Conservation (phyloP, 2,888 invertebrate species). For the Hypselothyrea guttata region DNA sequence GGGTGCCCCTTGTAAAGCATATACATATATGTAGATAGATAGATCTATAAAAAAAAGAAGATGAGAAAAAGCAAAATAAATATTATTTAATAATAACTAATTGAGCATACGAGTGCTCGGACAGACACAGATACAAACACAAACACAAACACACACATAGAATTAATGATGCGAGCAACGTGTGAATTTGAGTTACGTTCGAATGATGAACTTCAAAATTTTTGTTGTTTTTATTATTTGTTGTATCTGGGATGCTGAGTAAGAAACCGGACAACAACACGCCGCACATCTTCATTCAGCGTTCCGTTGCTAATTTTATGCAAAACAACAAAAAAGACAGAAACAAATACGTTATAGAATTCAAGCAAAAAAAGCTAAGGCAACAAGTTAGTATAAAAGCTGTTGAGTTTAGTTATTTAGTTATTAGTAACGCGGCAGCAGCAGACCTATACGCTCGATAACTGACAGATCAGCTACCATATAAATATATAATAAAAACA, state of each 20-base stretch:
- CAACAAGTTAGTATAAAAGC: constrained; percentile 70
- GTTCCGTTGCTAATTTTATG: constrained; percentile 58
- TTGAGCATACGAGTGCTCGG: constrained; percentile 51
- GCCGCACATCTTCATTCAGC: constrained; percentile 71
- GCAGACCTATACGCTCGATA: constrained; percentile 43
- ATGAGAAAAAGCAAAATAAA: constrained; percentile 36
- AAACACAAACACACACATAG: constrained; percentile 33
- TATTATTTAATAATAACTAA: constrained; percentile 75
- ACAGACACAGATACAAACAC: constrained; percentile 10
- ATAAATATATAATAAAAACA: constrained; percentile 10
- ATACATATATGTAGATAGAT: constrained; percentile 25
- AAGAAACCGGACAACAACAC: constrained; percentile 72
- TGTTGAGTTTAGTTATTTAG: constrained; percentile 44
- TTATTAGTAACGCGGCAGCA: constrained; percentile 60
- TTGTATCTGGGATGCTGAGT: constrained; percentile 50
- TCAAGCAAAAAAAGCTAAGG: too few species aligned
- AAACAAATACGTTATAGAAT: constrained; percentile 24
- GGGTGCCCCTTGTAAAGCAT: constrained; percentile 39
- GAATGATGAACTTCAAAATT: constrained; percentile 65
- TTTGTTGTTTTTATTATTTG: constrained; percentile 19
- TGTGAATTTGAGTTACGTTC: constrained; percentile 60
- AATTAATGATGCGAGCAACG: constrained; percentile 68
- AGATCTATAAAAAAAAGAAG: constrained; percentile 2
- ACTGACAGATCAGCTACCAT: constrained; percentile 10
- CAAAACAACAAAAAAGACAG: constrained; percentile 49